Evolutionary conservation across 30 jellyfish, hydroid and myxozoan species (phyloP), one percentile per base, ranked within the genome.

Genomic region (Aurelia aurita): DNA sequence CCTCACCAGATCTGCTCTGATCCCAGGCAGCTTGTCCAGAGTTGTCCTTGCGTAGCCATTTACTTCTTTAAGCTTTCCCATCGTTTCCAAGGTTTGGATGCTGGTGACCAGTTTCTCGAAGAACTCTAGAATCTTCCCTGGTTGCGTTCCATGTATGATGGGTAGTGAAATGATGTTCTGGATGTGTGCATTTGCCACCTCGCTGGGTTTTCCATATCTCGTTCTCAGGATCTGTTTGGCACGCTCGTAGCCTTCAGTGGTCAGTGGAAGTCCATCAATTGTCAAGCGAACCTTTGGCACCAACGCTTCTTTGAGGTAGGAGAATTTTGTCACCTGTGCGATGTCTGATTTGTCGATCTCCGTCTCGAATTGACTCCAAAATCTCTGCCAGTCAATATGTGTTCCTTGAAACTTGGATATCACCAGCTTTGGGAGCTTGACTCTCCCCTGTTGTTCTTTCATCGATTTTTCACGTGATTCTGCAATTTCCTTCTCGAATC

Each of bases 11-110:
- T 87, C 93, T 23, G 96, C 49, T 44, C 93, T 45, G 14, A 87
- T 79, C 23, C 79, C 74, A 22, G 80, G 94, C 68, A 87, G 79
- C 69, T 87, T 87, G 96, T 87, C 96, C 54, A 87, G 86, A 22
- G 94, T 87, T 35, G 75, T 27, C 23, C 93, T 70, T 15, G 77
- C 92, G 62, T 77, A 79, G 12, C 96, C 93, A 49, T 77, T 45
- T 14, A 87, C 45, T 54, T 65, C 74, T 27, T 67, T 77, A 46
- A 87, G 77, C 29, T 87, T 79, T 22, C 96, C 93, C 96, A 87
- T 87, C 20, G 96, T 77, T 69, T 87, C 89, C 75, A 87, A 79
- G 67, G 96, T 45, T 79, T 87, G 93, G 23, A 87, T 84, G 75
- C 79, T 69, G 62, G 67, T 79, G 3, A 77, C 74, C 59, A 87